phyloP scores from a whole-genome alignment of 2,797 vertebrate genomes.

The Siniperca scherzeri region DNA sequence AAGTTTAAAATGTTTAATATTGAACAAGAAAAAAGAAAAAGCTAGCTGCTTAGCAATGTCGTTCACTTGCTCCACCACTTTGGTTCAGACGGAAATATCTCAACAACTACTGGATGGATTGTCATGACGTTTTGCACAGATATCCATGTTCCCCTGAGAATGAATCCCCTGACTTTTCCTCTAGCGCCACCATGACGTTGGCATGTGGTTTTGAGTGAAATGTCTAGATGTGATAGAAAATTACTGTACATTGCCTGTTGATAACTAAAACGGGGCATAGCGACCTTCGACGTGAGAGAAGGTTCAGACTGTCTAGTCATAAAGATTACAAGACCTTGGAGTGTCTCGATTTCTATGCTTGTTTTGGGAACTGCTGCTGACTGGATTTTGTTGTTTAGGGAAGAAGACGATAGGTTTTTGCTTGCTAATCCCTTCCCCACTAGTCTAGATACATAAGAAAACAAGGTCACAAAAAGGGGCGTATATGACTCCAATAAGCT shows the following conservation, averaged over 20 bases:
- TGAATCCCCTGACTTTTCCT: background rate
- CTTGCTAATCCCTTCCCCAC: background rate
- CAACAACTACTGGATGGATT: no score
- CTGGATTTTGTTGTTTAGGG: no score
- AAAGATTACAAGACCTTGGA: background rate
- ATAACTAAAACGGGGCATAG: background rate
- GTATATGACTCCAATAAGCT: background rate
- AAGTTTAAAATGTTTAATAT: background rate
- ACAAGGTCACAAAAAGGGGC: background rate
- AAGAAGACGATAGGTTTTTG: background rate
- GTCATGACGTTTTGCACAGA: background rate
- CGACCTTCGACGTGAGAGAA: background rate
- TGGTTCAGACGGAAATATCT: no score
- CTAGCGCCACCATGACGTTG: background rate
- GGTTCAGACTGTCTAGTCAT: background rate
- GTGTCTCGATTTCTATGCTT: background rate
- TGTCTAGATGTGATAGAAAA: background rate
- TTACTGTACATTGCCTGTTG: no score
- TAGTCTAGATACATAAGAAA: background rate
- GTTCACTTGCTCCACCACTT: no score
- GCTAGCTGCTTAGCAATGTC: no score
- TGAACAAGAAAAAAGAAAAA: no score
- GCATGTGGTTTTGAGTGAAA: background rate
- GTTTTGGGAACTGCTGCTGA: background rate
- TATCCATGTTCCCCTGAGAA: background rate